Base-by-base conservation (phyloP, 1,140 invertebrate species). In the Hydropsyche tenuis region DNA sequence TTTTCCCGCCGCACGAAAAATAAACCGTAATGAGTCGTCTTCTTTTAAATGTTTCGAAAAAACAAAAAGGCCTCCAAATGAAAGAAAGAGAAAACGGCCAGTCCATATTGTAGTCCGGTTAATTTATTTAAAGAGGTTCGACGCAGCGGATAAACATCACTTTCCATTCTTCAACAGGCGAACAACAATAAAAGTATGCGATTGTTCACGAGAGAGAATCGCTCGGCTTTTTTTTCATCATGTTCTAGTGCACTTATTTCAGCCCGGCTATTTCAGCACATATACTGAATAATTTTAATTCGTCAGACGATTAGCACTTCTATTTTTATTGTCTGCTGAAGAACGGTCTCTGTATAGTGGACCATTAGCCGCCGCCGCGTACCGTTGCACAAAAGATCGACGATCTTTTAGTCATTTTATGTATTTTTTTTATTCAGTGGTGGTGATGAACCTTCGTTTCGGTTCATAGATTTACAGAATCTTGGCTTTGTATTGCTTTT, bases 31-130 rank as follows among this genome's bases (percentile, higher is more conserved):
- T 14, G 18, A 51, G 46, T 51, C 18, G 3, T 51, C 23, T 63
- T 37, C 60, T 4, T n/a, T 25, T 4, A 25, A 63, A 63, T 5
- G 18, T 20, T 5, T n/a, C 20, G 6, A 25, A 7, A 27, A 63
- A 63, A 25, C 22, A 63, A 27, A 37, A 30, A 63, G 23, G 11
- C n/a, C 48, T 1, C 18, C 9, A 5, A 16, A 22, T 25, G 27
- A 63, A 63, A 27, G 60, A 63, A 63, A 63, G 60, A 63, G 60
- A 63, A 63, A 63, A 63, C 60, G 23, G 20, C 60, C 60, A 27
- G 16, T 22, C 60, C 16, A 63, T 63, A 63, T 63, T 14, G 23
- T 20, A 53, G 48, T 53, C 48, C 60, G 23, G 20, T 63, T 63
- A 63, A 63, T 63, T 63, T 63, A 63, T 63, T 63, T 63, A 63